Evolutionary conservation across 2,797 vertebrate species (phyloP), one percentile per base, ranked within the genome.

Genomic region (Gorsachius magnificus): DNA sequence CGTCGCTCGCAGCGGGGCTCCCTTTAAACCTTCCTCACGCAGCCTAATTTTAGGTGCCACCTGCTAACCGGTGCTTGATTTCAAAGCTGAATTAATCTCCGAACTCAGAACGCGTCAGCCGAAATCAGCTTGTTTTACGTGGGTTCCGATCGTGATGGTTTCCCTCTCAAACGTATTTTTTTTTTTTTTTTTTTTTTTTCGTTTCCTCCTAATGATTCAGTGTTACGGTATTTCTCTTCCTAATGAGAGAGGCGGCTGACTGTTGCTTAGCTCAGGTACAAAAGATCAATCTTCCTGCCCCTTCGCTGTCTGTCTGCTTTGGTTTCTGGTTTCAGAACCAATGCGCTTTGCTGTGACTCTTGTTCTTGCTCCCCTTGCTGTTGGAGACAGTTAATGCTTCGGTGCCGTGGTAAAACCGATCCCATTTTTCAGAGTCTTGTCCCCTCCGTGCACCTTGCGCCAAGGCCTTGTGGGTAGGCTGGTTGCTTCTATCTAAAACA

Each of bases 1-100:
- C 6, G 36, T 10, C 41, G 14, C 31, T 77, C 33, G 45, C 72
- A 15, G 54, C n/a, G 24, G 24, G 51, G 66, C 78, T 92, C 22
- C 31, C 75, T 63, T 41, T 28, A 65, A 81, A 58, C 76, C 91
- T 76, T 75, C 69, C 33, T 86, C 68, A 76, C 28, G 13, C 93
- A 93, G 43, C 91, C 96, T 96, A 95, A 95, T 94, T 95, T 97
- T 95, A 95, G 94, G 91, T 95, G 94, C 95, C 87, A 96, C 93
- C 96, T 97, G 96, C 96, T 97, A 93, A 97, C 95, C 95, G 11
- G 80, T 35, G 83, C 93, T 76, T 84, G 74, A n/a, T 66, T 92
- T 90, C 95, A 48, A 36, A 76, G 83, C 66, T 13, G 79, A 78
- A 79, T 90, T 90, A 45, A 86, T 74, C 90, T 65, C 66, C 20